phyloP scores from a whole-genome alignment of 2,888 invertebrate species.

The Lycocerus yunnanus region DNA sequence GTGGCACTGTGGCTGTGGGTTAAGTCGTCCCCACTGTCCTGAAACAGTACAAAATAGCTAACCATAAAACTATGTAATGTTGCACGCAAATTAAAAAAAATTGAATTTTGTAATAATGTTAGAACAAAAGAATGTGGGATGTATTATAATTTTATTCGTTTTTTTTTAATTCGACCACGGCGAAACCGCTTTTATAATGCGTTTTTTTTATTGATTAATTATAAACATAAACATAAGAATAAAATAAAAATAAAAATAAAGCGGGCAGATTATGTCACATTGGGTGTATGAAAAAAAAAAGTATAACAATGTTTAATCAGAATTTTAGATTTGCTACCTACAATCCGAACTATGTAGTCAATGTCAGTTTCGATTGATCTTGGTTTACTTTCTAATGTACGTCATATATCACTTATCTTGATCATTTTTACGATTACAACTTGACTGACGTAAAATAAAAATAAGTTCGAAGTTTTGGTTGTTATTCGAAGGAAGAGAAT shows the following conservation, averaged over 20 bases:
- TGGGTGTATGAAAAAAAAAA: not conserved
- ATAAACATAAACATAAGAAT: not conserved
- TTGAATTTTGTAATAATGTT: not conserved
- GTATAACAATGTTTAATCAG: not conserved
- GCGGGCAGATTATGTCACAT: not conserved
- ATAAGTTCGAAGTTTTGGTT: not conserved
- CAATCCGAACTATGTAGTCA: conserved; percentile 12
- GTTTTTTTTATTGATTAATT: not conserved
- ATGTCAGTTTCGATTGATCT: conserved; percentile 15
- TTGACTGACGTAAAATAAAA: conserved; percentile 24
- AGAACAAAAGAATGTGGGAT: not conserved
- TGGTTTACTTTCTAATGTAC: conserved; percentile 5
- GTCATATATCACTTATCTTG: conserved; percentile 16
- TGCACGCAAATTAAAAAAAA: not conserved
- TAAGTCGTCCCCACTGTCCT: no score
- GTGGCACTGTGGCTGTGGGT: no score
- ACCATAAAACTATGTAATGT: no score
- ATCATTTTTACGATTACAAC: conserved; percentile 5
- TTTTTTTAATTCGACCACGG: not conserved
- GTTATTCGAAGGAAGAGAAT: conserved; percentile 16
- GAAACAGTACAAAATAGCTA: no score
- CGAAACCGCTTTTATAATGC: not conserved
- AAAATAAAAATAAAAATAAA: not conserved
- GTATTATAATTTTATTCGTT: not conserved
- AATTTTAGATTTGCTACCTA: conserved; percentile 1